Evolutionary conservation across 2,113 vertebrate species (phyloP), one percentile per base, ranked within the genome.

Genomic region (Osmerus mordax): DNA sequence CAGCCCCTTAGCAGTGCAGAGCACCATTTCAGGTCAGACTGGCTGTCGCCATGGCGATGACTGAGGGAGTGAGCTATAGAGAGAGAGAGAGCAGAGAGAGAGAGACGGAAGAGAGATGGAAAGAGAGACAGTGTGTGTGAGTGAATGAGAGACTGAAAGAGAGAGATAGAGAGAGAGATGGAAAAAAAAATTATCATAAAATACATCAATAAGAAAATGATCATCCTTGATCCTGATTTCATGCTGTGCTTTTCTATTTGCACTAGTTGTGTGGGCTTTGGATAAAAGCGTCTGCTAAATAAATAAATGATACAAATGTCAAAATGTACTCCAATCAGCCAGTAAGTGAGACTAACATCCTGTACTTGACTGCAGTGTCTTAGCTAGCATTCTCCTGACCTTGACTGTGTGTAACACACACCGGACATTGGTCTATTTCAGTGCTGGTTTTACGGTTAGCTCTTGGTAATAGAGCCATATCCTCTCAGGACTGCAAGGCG

Each of bases 11-110:
- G 88, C 70, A 83, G 87, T 73, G 75, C 75, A 81, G 60, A 80
- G 84, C 78, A 81, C 87, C 89, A 86, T 90, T 89, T 90, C 88
- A 90, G 93, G 92, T 93, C 94, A 95, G 91, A 93, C 94, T 91
- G 92, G 82, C 91, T 92, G 91, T 92, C 81, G 91, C 94, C 91
- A 91, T 70, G 69, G 67, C 4, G 54, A 87, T 61, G 63, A n/a
- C 29, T 0, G 58, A 85, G 77, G 73, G 74, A 80, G 69, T n/a
- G 52, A 73, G 70, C 29, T 66, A 0, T 13, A 56, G 78, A 71
- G 79, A 79, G 78, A 72, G 58, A 71, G 55, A 6, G 63, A 9
- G 56, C 4, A 47, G 5, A 47, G 7, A 47, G 41, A 11, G 0
- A 41, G 64, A 7, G 15, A 15, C 19, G 4, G n/a, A 19, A 32